These are phyloP conservation scores for Aromia moschata DNA, from an alignment of 2,888 invertebrate species.

Conservation along the genomic window DNA sequence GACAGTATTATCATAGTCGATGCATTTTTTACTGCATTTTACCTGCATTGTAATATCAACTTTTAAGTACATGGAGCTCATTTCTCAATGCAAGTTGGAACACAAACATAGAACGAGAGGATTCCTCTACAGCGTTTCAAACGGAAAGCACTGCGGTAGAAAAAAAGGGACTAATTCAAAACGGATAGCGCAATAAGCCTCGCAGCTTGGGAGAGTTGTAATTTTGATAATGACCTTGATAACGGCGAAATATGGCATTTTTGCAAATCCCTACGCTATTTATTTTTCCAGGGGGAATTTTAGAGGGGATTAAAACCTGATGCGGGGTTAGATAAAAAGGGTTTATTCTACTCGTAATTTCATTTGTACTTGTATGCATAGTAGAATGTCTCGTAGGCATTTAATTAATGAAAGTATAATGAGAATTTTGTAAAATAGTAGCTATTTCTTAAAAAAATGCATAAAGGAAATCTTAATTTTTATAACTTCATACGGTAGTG, in stretches of 20 bases:
- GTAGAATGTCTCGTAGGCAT: neutral
- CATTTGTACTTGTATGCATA: conserved; percentile 35
- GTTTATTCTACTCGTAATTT: conserved; percentile 55
- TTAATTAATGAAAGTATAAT: neutral
- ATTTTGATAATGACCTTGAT: conserved; percentile 63
- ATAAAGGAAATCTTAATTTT: too few relatives aligned
- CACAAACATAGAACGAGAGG: too few relatives aligned
- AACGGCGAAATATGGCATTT: conserved; percentile 62
- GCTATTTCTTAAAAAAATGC: too few relatives aligned
- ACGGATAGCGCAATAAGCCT: conserved; percentile 53
- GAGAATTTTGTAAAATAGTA: neutral
- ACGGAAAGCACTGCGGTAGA: conserved; percentile 2
- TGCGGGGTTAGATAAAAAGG: conserved; percentile 53
- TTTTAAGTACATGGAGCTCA: too few relatives aligned
- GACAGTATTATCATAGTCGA: too few relatives aligned
- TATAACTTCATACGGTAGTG: too few relatives aligned
- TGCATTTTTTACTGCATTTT: too few relatives aligned
- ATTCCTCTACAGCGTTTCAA: too few relatives aligned
- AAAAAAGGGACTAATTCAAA: conserved; percentile 50
- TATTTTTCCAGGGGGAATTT: conserved; percentile 58
- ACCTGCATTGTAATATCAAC: too few relatives aligned
- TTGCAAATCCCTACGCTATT: conserved; percentile 60
- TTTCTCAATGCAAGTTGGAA: too few relatives aligned
- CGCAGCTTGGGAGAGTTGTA: conserved; percentile 49
- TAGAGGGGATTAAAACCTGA: conserved; percentile 52